Evolutionary conservation across 2,888 invertebrate genomes (phyloP).

Genomic region (Allygus modestus): DNA sequence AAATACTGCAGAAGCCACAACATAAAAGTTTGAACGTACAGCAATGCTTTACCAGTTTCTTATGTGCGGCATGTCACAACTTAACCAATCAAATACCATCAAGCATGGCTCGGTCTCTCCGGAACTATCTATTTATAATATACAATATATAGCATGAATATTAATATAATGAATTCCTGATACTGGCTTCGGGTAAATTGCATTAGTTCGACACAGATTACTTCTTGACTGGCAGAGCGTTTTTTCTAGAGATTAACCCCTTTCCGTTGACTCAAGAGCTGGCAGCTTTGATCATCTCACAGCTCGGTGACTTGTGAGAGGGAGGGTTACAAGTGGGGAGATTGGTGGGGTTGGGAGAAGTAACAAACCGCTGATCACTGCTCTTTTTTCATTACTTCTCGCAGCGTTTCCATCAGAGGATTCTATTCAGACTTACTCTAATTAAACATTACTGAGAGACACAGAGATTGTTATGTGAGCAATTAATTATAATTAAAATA

Average conservation of each 20-base stretch:
- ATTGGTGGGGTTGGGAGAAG: not conserved
- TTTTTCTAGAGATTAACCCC: too few species aligned
- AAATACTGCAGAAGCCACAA: not conserved
- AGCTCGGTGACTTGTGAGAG: not conserved
- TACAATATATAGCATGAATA: too few species aligned
- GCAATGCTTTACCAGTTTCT: not conserved
- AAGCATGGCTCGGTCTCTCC: too few species aligned
- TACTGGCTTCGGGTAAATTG: too few species aligned
- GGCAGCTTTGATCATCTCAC: not conserved
- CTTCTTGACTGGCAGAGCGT: too few species aligned
- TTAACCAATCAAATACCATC: too few species aligned
- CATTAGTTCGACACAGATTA: too few species aligned
- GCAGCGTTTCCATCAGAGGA: not conserved
- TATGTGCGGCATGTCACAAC: not conserved
- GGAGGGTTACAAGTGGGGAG: not conserved
- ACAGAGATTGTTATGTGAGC: too few species aligned
- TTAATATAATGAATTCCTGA: too few species aligned
- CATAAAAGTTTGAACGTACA: not conserved
- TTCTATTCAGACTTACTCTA: not conserved
- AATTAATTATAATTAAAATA: too few species aligned
- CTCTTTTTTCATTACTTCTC: slow-evolving; percentile 6
- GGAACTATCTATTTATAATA: too few species aligned
- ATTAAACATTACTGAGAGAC: not conserved
- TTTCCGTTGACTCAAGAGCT: not conserved
- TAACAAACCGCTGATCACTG: not conserved